Conservation (phyloP, 2,113 vertebrate species). For the Cnemophilus loriae region DNA sequence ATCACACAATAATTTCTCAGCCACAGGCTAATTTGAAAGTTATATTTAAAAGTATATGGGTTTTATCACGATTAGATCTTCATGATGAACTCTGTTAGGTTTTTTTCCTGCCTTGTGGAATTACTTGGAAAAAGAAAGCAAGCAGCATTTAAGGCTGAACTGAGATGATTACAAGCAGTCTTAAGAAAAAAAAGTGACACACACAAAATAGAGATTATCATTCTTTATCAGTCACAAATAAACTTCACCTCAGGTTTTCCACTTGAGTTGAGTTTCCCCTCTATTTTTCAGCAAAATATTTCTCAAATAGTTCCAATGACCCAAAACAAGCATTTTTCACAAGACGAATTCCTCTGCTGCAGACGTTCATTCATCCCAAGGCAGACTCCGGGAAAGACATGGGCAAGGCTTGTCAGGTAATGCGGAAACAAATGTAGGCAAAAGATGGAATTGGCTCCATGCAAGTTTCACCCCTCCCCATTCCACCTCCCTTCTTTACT, state of each 20-base stretch:
- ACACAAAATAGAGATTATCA: slow-evolving; percentile 2
- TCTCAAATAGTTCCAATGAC: slow-evolving; percentile 52
- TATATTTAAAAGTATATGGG: neutral
- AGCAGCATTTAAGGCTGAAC: neutral
- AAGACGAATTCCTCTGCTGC: slow-evolving; percentile 10
- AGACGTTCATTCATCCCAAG: slow-evolving; percentile 27
- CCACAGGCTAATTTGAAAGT: neutral
- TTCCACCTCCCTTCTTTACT: neutral
- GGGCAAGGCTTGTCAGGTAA: neutral
- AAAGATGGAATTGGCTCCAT: neutral
- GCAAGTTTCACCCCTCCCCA: neutral
- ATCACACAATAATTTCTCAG: neutral
- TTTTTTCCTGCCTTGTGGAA: neutral
- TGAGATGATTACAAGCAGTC: neutral
- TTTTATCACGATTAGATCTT: neutral
- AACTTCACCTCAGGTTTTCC: slow-evolving; percentile 36
- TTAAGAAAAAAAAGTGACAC: neutral
- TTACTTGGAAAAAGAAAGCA: neutral
- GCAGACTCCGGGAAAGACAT: neutral
- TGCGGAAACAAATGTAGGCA: slow-evolving; percentile 29
- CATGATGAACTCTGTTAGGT: neutral
- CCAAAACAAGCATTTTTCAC: slow-evolving; percentile 30
- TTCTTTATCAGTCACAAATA: slow-evolving; percentile 40
- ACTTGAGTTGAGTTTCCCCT: slow-evolving; percentile 13
- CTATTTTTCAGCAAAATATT: slow-evolving; percentile 39